A percentile compares a stretch with the other conserved stretches of the same genome.
Conservation (phyloP, 2,888 invertebrate species). For the Nomada ruficornis region DNA sequence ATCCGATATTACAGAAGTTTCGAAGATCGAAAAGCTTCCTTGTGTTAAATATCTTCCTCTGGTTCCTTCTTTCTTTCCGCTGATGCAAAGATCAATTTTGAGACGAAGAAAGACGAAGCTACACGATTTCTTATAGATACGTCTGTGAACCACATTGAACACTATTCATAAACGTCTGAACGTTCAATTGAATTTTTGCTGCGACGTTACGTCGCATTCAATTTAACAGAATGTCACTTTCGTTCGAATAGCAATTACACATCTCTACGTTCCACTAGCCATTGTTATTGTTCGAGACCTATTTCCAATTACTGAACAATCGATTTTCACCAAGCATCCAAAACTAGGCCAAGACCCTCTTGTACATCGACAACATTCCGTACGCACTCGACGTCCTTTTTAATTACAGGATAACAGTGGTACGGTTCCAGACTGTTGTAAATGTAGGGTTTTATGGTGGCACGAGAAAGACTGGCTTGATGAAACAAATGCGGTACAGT, state of each 20-base stretch:
- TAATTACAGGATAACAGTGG: neutral
- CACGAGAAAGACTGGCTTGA: conserved; percentile 2
- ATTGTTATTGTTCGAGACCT: too few relatives aligned
- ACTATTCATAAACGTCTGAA: too few relatives aligned
- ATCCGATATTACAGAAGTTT: too few relatives aligned
- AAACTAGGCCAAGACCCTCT: conserved; percentile 4
- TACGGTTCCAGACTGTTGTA: neutral
- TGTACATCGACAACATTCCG: neutral
- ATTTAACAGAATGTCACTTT: neutral
- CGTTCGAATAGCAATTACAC: neutral
- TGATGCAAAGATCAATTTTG: too few relatives aligned
- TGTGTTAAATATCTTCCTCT: too few relatives aligned
- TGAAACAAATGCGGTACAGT: conserved; percentile 20
- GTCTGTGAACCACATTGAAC: too few relatives aligned
- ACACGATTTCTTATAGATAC: too few relatives aligned
- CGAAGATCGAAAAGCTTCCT: too few relatives aligned
- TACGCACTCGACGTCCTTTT: neutral
- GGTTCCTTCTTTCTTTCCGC: too few relatives aligned
- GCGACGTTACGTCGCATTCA: too few relatives aligned
- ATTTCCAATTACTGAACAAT: neutral
- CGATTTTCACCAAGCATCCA: neutral
- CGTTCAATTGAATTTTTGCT: too few relatives aligned
- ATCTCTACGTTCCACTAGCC: neutral
- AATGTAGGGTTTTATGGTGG: neutral
- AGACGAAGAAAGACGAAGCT: too few relatives aligned